Base-by-base conservation (phyloP, 2,797 vertebrate genomes). In the Micromesistius poutassou region DNA sequence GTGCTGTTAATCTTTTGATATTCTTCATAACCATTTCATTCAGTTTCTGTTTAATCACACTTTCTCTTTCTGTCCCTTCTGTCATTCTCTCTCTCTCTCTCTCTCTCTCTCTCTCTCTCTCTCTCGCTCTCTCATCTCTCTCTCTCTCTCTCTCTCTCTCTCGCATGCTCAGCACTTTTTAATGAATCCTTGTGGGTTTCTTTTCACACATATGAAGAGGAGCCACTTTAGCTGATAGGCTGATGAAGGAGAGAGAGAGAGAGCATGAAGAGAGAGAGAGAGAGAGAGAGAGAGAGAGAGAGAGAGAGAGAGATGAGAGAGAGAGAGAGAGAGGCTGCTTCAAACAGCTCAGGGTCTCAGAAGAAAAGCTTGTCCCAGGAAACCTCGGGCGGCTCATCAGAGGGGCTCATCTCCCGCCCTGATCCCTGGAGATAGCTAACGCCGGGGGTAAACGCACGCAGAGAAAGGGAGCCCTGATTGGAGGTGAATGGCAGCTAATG, bases 141-240 rank as follows among this genome's bases (percentile, higher is more conserved):
- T 42, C 40, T 42, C 40, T 42, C 40, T 42, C 33, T 36, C 35
- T 36, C 35, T 36, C 35, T 36, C 35, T 5, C 46, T 14, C 46
- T 14, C 46, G 4, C 46, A n/a, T n/a, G n/a, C n/a, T n/a, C n/a
- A 50, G 46, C 46, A 50, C 13, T 50, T 78, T 86, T 90, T 85
- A 90, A 89, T 91, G 84, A 91, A 90, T 86, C 86, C 86, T 90
- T 88, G 50, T 87, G 82, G 81, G 79, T 50, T 78, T 81, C 80
- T 74, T 79, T 85, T 86, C 79, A 85, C 81, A 76, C 74, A n/a
- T n/a, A 13, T 72, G 30, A 78, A 74, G 33, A 75, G 87, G 4
- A 50, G 16, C 46, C 19, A 50, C 46, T 50, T 19, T 4, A 19
- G 40, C 9, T 46, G 14, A 50, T 16, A 50, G 19, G 46, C 46